Evolutionary conservation across 2,888 invertebrate species (phyloP).

Genomic region (Eupithecia exiguata): DNA sequence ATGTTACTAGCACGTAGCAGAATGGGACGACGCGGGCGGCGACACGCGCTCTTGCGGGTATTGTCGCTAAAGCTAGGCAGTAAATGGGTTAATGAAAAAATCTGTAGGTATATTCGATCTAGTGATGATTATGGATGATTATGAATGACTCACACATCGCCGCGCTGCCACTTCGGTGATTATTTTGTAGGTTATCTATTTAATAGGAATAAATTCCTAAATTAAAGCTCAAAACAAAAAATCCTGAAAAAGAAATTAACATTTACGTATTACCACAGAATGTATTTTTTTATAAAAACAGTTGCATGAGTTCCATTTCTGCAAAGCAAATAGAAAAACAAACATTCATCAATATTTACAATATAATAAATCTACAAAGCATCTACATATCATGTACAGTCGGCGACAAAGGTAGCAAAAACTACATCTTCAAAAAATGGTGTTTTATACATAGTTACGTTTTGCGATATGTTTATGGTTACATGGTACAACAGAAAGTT

Average conservation of each 20-base stretch:
- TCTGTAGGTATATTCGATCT: background rate
- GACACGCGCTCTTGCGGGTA: too few relatives aligned
- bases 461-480: too few relatives aligned
- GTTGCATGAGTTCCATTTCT: slow-evolving; percentile 13
- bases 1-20: too few relatives aligned
- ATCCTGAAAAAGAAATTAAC: background rate
- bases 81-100: too few relatives aligned
- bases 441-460: too few relatives aligned
- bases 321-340: background rate
- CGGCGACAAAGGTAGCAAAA: background rate
- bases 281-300: background rate
- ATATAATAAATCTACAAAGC: slow-evolving; percentile 22
- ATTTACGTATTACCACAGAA: background rate
- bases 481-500: too few relatives aligned
- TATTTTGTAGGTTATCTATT: background rate
- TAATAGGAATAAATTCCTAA: background rate
- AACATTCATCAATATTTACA: slow-evolving; percentile 33
- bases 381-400: slow-evolving; percentile 1
- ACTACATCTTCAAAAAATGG: background rate
- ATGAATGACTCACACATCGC: background rate
- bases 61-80: too few relatives aligned
- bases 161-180: background rate
- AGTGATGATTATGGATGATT: too few relatives aligned
- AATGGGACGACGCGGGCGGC: too few relatives aligned
- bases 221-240: background rate